Base-by-base conservation (phyloP, 2,888 invertebrate genomes). In the Ormyrus pomaceus region DNA sequence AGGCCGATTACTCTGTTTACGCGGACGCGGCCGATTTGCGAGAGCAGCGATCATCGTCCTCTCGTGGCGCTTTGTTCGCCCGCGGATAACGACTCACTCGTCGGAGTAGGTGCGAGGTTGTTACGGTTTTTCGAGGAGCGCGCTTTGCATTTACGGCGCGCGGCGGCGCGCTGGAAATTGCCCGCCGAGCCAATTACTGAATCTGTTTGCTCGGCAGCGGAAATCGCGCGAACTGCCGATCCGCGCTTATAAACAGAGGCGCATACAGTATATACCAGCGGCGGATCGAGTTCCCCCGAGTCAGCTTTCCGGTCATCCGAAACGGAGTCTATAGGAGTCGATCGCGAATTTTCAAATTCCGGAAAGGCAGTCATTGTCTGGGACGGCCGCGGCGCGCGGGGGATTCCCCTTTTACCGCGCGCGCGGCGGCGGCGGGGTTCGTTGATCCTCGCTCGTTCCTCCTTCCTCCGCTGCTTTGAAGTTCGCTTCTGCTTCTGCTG, bases 401-500 rank as follows among this genome's bases (percentile, higher is more conserved):
- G 48, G 61, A 76, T 69, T 76, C 69, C 62, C 66, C 70, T 50
- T 77, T 68, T 53, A 53, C 65, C 68, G 68, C 13, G 73, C 34
- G 48, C 50, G 46, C 64, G 45, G 45, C 19, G 1, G 11, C 58
- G 62, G 69, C 51, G 77, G 68, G 83, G 83, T 83, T 83, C 83
- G 82, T 83, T 83, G 83, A 83, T 83, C 75, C 80, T 61, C 70
- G 71, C 64, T 58, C 79, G 19, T 55, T 46, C 53, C 48, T 59
- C 3, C 51, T 55, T n/a, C 48, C 56, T 48, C 59, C 62, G 19
- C 19, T 19, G 19, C 19, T 19, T 19, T 19, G 19, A 19, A 19
- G 19, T 19, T 19, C 19, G 19, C 19, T 19, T 19, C 19, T 19
- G 19, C 19, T 34, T 9, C 77, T 73, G 50, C 46, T 74, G 56